Conservation (phyloP, 2,888 invertebrate genomes). For the Philereme vetulata region DNA sequence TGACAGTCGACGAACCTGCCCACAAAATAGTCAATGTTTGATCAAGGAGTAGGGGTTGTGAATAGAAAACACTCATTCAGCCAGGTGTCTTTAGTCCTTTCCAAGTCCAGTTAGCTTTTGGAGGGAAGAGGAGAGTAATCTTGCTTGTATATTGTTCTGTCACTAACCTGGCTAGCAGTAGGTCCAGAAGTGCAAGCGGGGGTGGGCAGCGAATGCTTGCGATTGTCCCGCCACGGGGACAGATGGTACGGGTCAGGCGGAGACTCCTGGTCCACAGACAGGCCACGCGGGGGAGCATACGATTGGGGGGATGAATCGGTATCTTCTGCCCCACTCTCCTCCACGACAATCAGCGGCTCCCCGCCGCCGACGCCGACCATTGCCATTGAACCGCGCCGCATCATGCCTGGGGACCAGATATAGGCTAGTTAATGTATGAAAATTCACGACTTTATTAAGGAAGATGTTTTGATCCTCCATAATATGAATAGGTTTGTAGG, state of each 20-base stretch:
- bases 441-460: neutral
- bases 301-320: constrained; percentile 84
- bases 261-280: constrained; percentile 89
- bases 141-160: neutral
- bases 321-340: constrained; percentile 88
- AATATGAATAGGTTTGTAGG: too few species aligned
- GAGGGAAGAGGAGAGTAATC: too few species aligned
- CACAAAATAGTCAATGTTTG: constrained; percentile 5
- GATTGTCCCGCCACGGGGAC: constrained; percentile 91
- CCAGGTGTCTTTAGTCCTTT: too few species aligned
- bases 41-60: too few species aligned
- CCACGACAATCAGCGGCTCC: constrained; percentile 93
- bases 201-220: constrained; percentile 93
- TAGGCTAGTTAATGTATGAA: neutral
- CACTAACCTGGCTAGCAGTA: constrained; percentile 90
- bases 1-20: constrained; percentile 89
- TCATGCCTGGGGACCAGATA: constrained; percentile 64
- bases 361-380: constrained; percentile 82
- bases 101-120: neutral
- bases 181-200: constrained; percentile 93
- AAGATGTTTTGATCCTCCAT: neutral
- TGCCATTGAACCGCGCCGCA: constrained; percentile 88
- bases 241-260: constrained; percentile 92
- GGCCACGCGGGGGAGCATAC: constrained; percentile 82
- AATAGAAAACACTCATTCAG: too few species aligned